Base-by-base conservation (phyloP, 2,113 vertebrate genomes). In the Mobula hypostoma region DNA sequence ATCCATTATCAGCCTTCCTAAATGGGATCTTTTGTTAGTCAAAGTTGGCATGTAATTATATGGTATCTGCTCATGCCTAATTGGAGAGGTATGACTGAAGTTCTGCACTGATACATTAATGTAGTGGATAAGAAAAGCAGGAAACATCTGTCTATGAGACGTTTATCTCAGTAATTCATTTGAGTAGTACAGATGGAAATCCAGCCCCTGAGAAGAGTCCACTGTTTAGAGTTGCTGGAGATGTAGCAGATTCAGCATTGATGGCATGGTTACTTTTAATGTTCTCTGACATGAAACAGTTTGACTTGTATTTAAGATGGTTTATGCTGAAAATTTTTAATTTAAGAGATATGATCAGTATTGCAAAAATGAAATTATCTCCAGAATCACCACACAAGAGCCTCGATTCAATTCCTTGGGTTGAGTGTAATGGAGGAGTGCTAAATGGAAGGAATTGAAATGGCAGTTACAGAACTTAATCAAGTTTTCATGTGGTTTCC, bases 391-490 rank as follows among this genome's bases (percentile, higher is more conserved):
- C 36, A 27, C 1, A 74, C 0, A 92, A 48, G 66, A 72, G 8
- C 66, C 29, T 92, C 66, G 29, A 24, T 11, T 72, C 68, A 56
- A 76, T 90, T 9, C 83, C n/a, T 63, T 63, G 1, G 40, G 40
- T 17, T 58, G 80, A 9, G 80, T 19, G 66, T 90, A 15, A 90
- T 32, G 63, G 85, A n/a, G 66, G 61, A n/a, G n/a, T 90, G 19
- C 29, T 68, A 90, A 90, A 90, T 90, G 85, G 15, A 32, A 32
- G n/a, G 61, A 90, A 90, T 90, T 90, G 58, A 88, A 88, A 88
- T 66, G 6, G 5, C 58, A 66, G 29, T 88, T 9, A 7, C 56
- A 87, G 61, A 87, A 87, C 12, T 88, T 66, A 0, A 90, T 90
- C 61, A 90, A 17, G 27, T 88, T 88, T 88, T 88, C 58, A n/a